Evolutionary conservation across 2,113 vertebrate species (phyloP).

Genomic region (Hippoglossus stenolepis): DNA sequence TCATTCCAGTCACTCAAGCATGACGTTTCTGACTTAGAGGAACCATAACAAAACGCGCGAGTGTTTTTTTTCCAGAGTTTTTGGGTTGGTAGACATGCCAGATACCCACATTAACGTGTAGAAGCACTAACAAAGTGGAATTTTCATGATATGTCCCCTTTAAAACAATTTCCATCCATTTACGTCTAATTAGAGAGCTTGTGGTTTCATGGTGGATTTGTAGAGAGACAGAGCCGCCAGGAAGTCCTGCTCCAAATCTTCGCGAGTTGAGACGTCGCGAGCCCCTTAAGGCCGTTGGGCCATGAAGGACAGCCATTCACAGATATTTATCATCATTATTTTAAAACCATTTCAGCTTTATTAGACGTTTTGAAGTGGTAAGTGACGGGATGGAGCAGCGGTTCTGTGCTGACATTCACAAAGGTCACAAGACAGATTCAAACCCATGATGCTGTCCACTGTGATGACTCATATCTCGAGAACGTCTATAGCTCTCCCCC

Average conservation of each 20-base stretch:
- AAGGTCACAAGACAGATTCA: constrained; percentile 57
- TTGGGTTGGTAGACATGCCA: no score
- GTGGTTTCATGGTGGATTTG: background rate
- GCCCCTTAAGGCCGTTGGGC: constrained; percentile 22
- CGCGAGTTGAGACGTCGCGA: constrained; percentile 11
- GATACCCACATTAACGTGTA: no score
- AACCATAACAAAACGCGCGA: no score
- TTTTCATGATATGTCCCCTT: no score
- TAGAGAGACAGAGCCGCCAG: constrained; percentile 1
- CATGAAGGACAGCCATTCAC: constrained; percentile 61
- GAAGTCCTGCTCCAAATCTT: constrained; percentile 6
- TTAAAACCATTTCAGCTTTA: constrained; percentile 58
- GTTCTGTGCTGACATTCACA: constrained; percentile 52
- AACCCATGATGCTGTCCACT: constrained; percentile 10
- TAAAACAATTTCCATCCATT: constrained; percentile 28
- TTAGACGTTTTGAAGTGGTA: constrained; percentile 46
- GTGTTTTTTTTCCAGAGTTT: no score
- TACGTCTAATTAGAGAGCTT: constrained; percentile 1
- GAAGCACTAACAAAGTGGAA: no score
- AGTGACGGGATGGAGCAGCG: constrained; percentile 25
- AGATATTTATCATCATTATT: constrained; percentile 69
- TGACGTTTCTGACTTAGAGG: no score
- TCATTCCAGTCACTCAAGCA: no score
- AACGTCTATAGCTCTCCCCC: background rate
- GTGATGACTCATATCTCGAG: constrained; percentile 37